phyloP scores from a whole-genome alignment of 2,113 vertebrate species.

The Cnemophilus loriae region DNA sequence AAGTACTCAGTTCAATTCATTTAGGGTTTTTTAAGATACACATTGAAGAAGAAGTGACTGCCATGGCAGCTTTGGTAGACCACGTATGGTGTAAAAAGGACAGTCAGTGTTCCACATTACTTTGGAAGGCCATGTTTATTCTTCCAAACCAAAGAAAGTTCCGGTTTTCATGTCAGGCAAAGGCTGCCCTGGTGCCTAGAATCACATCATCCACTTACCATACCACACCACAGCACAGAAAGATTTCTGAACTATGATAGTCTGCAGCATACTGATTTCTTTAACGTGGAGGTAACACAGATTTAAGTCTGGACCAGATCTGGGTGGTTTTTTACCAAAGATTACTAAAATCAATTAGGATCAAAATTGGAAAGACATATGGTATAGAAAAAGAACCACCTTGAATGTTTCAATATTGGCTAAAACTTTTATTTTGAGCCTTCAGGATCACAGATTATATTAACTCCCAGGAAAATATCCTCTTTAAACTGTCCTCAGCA shows the following conservation, averaged over 20 bases:
- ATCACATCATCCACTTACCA: background rate
- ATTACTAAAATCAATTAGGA: background rate
- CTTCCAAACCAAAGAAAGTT: background rate
- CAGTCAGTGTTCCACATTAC: background rate
- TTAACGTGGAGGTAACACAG: background rate
- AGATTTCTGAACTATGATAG: background rate
- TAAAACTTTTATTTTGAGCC: background rate
- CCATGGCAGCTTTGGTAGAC: background rate
- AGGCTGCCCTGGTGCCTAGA: background rate
- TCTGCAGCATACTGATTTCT: background rate
- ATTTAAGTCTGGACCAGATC: background rate
- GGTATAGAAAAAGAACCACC: accelerated
- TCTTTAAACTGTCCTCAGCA: background rate
- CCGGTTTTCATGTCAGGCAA: background rate
- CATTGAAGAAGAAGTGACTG: background rate
- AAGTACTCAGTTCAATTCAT: background rate
- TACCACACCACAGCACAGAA: background rate
- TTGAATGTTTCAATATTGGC: background rate
- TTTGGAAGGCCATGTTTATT: background rate
- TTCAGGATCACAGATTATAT: background rate
- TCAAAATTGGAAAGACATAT: background rate
- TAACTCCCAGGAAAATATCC: background rate
- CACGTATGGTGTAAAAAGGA: background rate
- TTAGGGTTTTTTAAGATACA: background rate
- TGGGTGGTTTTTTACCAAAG: background rate